Base-by-base conservation (phyloP, 2,888 invertebrate genomes). In the Alcis repandata region DNA sequence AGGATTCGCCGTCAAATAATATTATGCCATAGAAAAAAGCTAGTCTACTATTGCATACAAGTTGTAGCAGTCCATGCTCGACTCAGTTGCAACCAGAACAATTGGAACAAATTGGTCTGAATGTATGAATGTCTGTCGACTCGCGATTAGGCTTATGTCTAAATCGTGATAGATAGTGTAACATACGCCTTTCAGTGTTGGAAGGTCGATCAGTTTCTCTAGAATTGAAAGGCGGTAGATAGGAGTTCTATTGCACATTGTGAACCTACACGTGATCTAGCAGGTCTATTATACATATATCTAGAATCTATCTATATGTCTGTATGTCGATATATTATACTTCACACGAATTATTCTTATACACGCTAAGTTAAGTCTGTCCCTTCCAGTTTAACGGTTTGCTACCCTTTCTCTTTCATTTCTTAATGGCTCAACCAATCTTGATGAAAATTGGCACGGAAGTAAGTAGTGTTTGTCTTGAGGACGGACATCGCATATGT, bases 11-110 rank as follows among this genome's bases (percentile, higher is more conserved):
- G n/a, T n/a, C n/a, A n/a, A n/a, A 27, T 27, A 27, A 27, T 27
- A 27, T 27, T 43, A 19, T 17, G 11, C 20, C 19, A 19, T 19
- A 8, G 6, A 3, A 19, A 11, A 43, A 43, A 43, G 43, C 46
- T 46, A 22, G 22, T n/a, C 46, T 22, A 43, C 52, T 48, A 61
- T 68, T 68, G 60, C 62, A 63, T 67, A 59, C 65, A 70, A 66
- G 58, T 68, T 62, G 58, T 68, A 60, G 57, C 60, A 64, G 33
- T 40, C 51, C 13, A 17, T 48, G 15, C 61, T 48, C 51, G 56
- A 63, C 57, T 65, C 59, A 62, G 54, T 43, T 38, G 19, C 49
- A 40, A 53, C 27, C 51, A 36, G 46, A 65, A 65, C 65, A 65
- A 60, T 65, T 40, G 64, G 2, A 32, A 45, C 64, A 60, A 52